phyloP scores from a whole-genome alignment of 1,140 invertebrate genomes.

The Hetaerina americana region DNA sequence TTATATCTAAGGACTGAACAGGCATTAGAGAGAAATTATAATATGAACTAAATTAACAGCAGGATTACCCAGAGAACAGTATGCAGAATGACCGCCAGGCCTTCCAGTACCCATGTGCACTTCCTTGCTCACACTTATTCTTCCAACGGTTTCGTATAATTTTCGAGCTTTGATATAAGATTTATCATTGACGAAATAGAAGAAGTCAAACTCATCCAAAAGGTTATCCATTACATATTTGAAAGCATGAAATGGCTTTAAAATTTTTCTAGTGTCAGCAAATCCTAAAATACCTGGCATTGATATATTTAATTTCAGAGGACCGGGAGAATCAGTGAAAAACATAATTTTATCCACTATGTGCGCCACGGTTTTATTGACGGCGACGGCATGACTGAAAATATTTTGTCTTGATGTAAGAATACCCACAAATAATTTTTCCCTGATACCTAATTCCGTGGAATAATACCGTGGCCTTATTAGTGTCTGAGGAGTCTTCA shows the following conservation, averaged over 20 bases:
- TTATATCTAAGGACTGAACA: too few relatives aligned
- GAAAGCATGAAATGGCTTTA: conserved; percentile 68
- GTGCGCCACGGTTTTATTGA: conserved; percentile 68
- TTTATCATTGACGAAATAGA: conserved; percentile 69
- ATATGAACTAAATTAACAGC: not conserved
- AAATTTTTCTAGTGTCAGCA: conserved; percentile 55
- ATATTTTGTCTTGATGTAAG: conserved; percentile 59
- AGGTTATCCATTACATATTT: conserved; percentile 85
- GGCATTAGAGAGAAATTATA: too few relatives aligned
- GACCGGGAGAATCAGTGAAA: conserved; percentile 56
- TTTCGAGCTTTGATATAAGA: conserved; percentile 63
- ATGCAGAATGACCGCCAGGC: conserved; percentile 32
- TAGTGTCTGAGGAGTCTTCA: conserved; percentile 34
- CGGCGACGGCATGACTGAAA: conserved; percentile 50
- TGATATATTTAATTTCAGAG: conserved; percentile 46
- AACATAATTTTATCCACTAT: conserved; percentile 63
- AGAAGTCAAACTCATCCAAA: conserved; percentile 79
- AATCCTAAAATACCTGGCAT: conserved; percentile 68
- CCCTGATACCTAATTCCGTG: conserved; percentile 79
- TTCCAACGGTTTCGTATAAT: conserved; percentile 50
- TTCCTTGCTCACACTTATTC: conserved; percentile 68
- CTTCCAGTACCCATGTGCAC: conserved; percentile 53
- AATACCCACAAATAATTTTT: conserved; percentile 77
- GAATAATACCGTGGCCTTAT: conserved; percentile 80
- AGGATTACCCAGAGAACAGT: conserved; percentile 47